Conservation (phyloP, 2,113 vertebrate species). For the Poeciliopsis retropinna region DNA sequence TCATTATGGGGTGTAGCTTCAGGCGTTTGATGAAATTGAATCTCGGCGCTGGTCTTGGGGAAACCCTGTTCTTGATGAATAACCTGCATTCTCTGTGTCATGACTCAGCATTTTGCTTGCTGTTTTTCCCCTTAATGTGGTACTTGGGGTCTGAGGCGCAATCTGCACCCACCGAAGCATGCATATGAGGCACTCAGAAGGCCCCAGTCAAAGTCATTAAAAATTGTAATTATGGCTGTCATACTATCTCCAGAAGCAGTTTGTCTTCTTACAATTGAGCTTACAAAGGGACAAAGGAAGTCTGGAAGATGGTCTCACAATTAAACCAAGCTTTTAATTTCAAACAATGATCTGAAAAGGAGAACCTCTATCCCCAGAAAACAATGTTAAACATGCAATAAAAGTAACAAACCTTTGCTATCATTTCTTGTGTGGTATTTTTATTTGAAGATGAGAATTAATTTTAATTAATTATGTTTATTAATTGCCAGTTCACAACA, state of each 20-base stretch:
- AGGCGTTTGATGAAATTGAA: slow-evolving; percentile 24
- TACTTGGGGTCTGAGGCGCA: slow-evolving; percentile 32
- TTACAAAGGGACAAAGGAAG: neutral
- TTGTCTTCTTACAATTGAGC: neutral
- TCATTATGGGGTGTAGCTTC: slow-evolving; percentile 20
- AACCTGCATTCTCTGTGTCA: slow-evolving; percentile 35
- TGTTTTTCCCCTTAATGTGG: slow-evolving; percentile 29
- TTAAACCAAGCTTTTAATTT: too few relatives aligned
- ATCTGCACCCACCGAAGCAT: slow-evolving; percentile 37
- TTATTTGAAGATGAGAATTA: too few relatives aligned
- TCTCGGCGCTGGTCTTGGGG: slow-evolving; percentile 21
- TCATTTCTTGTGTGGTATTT: too few relatives aligned
- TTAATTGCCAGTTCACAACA: too few relatives aligned
- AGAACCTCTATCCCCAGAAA: too few relatives aligned
- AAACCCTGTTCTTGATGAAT: slow-evolving; percentile 37
- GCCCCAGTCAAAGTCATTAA: slow-evolving; percentile 26
- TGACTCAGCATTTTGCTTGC: slow-evolving; percentile 60
- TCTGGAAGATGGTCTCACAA: too few relatives aligned
- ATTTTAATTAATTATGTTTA: too few relatives aligned
- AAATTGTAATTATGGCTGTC: slow-evolving; percentile 19
- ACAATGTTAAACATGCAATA: too few relatives aligned
- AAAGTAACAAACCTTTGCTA: too few relatives aligned
- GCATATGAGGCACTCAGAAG: slow-evolving; percentile 33
- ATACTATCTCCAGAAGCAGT: slow-evolving; percentile 1
- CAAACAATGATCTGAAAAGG: too few relatives aligned